Evolutionary conservation across 2,888 invertebrate genomes (phyloP), one percentile per base, ranked within the genome.

Genomic region (Crossocerus cetratus): DNA sequence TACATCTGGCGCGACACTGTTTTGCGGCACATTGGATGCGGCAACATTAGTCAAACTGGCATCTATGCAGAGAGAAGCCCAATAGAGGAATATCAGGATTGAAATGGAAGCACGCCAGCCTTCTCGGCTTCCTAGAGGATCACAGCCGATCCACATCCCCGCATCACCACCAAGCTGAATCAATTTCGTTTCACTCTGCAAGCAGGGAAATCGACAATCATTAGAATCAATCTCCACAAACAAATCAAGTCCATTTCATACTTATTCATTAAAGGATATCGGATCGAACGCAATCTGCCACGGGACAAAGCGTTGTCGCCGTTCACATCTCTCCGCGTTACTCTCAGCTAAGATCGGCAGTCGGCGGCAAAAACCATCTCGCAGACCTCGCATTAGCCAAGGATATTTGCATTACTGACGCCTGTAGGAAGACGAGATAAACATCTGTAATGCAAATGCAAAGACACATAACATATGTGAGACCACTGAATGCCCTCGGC

Each of bases 141-240:
- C 82, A 78, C 86, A 86, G 78, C 88, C 83, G 87, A 89, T 89
- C 90, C 90, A 89, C 90, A 90, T 90, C 86, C 89, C 90, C 89
- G 89, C 90, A 90, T 90, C 85, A 90, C 89, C 87, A 86, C 74
- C 71, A 64, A 81, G 68, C 76, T 83, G 57, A 71, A 73, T 76
- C 74, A 72, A 81, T 76, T 81, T 79, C 67, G 76, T 81, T 76
- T 79, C 74, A 71, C 70, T 78, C 78, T 82, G 61, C 20, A 80
- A 78, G 2, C 63, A 55, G 13, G 18, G 55, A 16, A 53, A 21
- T 43, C 18, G 64, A 49, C 49, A 16, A 18, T 20, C 11, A 11
- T 44, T 4, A 55, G 21, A 16, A 13, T 56, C 0, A 2, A 42
- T 21, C 45, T 16, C 16, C 20, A 45, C 45, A 42, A 3, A 64